Percentiles rank a stretch among this genome's conserved stretches.
phyloP scores from a whole-genome alignment of 1,140 invertebrate species.

The Drosophila arawakana region DNA sequence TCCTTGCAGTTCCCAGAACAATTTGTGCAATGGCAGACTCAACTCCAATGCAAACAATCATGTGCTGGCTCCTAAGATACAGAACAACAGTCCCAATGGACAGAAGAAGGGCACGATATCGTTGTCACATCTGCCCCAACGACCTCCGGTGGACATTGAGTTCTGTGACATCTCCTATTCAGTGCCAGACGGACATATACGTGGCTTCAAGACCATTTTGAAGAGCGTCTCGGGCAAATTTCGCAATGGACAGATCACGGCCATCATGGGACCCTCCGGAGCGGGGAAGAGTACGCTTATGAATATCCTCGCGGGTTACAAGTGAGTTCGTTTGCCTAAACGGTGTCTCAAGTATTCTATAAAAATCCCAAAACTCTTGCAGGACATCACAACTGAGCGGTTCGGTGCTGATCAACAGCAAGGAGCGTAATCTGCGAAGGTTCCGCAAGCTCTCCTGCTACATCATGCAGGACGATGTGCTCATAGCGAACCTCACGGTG shows the following conservation, averaged over 20 bases:
- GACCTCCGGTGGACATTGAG: conserved; percentile 94
- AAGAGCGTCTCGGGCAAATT: conserved; percentile 94
- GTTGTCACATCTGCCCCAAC: conserved; percentile 91
- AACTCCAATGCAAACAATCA: conserved; percentile 81
- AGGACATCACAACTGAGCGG: conserved; percentile 91
- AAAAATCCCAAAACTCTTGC: conserved; percentile 62
- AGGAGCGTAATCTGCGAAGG: conserved; percentile 92
- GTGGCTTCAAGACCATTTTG: conserved; percentile 92
- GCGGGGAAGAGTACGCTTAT: conserved; percentile 97
- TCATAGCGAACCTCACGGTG: conserved; percentile 94
- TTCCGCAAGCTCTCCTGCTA: conserved; percentile 97
- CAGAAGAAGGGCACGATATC: conserved; percentile 87
- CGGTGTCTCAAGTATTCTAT: not conserved
- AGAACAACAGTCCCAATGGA: conserved; percentile 87
- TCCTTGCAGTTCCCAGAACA: conserved; percentile 88
- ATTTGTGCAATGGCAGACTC: conserved; percentile 89
- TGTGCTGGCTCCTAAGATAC: conserved; percentile 87
- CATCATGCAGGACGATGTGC: conserved; percentile 98
- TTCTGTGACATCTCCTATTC: conserved; percentile 94
- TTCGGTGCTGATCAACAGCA: conserved; percentile 93
- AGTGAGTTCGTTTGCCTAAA: conserved; percentile 86
- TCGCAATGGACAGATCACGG: conserved; percentile 91
- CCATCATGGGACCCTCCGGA: conserved; percentile 97
- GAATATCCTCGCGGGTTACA: conserved; percentile 96
- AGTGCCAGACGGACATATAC: conserved; percentile 91